Evolutionary conservation across 2,113 vertebrate genomes (phyloP).

Genomic region (Bombycilla garrulus): DNA sequence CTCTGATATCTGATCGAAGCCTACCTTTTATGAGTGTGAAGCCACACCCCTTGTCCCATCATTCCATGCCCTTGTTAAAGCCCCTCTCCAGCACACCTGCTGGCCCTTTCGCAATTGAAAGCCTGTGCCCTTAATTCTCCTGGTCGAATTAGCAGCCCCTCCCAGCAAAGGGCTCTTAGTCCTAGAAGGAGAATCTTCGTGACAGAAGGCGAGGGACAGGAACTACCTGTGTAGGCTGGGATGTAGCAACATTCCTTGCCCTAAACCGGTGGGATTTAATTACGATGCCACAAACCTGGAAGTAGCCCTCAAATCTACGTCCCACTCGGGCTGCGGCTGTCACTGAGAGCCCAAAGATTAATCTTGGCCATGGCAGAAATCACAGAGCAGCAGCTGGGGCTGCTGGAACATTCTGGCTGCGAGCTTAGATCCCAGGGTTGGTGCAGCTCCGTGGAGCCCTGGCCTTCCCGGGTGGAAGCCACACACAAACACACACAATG

Average conservation of each 20-base stretch:
- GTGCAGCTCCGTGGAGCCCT: rapidly evolving
- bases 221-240: no score
- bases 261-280: rapidly evolving
- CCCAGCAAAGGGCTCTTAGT: no score
- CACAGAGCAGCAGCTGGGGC: no score
- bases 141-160: rapidly evolving
- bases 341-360: rapidly evolving
- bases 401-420: rapidly evolving
- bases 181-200: rapidly evolving
- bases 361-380: rapidly evolving
- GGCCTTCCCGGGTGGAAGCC: rapidly evolving
- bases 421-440: background rate
- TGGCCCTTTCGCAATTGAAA: rapidly evolving
- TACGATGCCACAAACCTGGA: background rate
- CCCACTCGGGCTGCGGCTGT: rapidly evolving
- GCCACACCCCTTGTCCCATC: background rate
- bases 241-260: no score
- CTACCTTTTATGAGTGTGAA: rapidly evolving
- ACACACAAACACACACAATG: rapidly evolving
- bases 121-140: rapidly evolving
- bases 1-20: no score
- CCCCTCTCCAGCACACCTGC: background rate
- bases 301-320: no score
- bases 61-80: background rate
- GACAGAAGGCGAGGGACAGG: background rate